A percentile compares a stretch with the other conserved stretches of the same genome.
These are phyloP conservation scores for Pantala flavescens DNA, from an alignment of 1,140 invertebrate genomes.

Conservation along the genomic window DNA sequence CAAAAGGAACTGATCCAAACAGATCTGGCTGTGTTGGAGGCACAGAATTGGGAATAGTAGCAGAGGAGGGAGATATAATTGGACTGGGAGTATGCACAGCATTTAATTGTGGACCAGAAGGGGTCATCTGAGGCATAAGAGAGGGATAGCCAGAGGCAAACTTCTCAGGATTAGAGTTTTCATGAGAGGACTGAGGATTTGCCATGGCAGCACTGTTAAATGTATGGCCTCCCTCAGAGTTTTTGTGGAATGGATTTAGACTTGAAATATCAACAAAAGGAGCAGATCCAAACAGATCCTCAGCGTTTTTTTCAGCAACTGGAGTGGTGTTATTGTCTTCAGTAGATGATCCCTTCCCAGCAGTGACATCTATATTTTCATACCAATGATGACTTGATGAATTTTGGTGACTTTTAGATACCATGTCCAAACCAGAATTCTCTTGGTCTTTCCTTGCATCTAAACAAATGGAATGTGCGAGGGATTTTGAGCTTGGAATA, in stretches of 20 bases:
- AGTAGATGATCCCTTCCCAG: conserved; percentile 23
- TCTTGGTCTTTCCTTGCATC: background rate
- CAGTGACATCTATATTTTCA: conserved; percentile 23
- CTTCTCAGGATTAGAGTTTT: background rate
- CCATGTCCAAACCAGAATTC: background rate
- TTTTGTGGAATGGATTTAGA: conserved; percentile 31
- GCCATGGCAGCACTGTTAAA: conserved; percentile 17
- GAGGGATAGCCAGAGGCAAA: background rate
- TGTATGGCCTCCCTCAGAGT: conserved; percentile 24
- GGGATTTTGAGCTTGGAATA: background rate
- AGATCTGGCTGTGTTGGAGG: conserved; percentile 36
- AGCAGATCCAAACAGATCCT: conserved; percentile 44
- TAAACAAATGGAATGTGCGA: background rate
- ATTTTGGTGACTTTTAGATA: background rate
- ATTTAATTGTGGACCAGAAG: conserved; percentile 21
- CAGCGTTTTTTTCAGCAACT: conserved; percentile 22
- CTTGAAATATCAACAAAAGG: conserved; percentile 36
- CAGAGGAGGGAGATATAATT: conserved; percentile 21
- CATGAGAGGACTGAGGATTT: conserved; percentile 14
- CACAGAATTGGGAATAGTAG: conserved; percentile 18
- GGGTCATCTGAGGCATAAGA: background rate
- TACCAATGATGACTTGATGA: conserved; percentile 21
- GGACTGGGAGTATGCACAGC: conserved; percentile 21
- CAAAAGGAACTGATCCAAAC: conserved; percentile 52
- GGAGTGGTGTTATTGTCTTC: background rate